Evolutionary conservation across 30 jellyfish, hydroid and myxozoan genomes (phyloP).

Genomic region (Cassiopea andromeda): DNA sequence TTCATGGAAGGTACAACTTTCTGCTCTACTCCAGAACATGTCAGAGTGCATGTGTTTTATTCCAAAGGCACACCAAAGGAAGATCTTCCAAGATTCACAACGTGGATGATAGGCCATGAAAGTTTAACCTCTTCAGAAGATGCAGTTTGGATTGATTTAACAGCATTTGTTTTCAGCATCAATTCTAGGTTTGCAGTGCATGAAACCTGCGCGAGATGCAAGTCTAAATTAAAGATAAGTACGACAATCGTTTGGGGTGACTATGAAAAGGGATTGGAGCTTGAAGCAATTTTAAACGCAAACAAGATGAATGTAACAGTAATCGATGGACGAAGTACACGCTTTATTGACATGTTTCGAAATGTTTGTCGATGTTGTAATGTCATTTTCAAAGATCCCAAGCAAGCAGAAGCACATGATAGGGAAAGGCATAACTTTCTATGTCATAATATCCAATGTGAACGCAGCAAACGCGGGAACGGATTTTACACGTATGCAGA

Average conservation of each 20-base stretch:
- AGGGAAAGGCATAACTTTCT: constrained; percentile 70
- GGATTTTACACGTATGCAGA: constrained; percentile 89
- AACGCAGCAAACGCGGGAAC: constrained; percentile 89
- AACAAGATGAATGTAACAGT: constrained; percentile 61
- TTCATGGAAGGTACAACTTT: constrained; percentile 36
- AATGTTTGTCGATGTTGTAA: constrained; percentile 83
- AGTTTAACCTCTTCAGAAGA: constrained; percentile 78
- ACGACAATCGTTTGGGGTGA: constrained; percentile 67
- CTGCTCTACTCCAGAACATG: constrained; percentile 14
- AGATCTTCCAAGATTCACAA: constrained; percentile 42
- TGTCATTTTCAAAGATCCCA: constrained; percentile 46
- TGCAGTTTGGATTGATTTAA: constrained; percentile 87
- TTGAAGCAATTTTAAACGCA: constrained; percentile 78
- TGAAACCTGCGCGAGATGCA: constrained; percentile 16
- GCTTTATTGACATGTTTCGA: constrained; percentile 74
- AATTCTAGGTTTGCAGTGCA: constrained; percentile 63
- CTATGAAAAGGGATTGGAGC: constrained; percentile 66
- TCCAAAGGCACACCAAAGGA: constrained; percentile 31
- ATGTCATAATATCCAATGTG: constrained; percentile 86
- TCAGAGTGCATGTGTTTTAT: constrained; percentile 57
- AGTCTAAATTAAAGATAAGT: constrained; percentile 17
- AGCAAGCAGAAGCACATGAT: constrained; percentile 81
- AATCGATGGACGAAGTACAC: constrained; percentile 66
- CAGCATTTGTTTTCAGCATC: constrained; percentile 78
- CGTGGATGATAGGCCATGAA: constrained; percentile 75